Evolutionary conservation across 2,113 vertebrate genomes (phyloP), one percentile per base, ranked within the genome.

Genomic region (Callipepla squamata): DNA sequence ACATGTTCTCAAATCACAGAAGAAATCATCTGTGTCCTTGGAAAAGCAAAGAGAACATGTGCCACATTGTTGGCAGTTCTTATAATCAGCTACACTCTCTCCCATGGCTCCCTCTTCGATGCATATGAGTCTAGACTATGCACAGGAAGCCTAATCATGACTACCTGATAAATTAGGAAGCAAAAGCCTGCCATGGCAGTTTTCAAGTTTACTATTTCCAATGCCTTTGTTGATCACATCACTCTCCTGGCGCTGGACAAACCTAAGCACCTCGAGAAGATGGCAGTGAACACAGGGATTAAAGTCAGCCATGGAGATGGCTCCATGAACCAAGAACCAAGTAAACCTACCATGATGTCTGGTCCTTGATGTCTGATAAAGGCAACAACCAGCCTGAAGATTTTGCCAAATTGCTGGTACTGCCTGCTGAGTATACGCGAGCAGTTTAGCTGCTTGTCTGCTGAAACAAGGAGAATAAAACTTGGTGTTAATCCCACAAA

Each of bases 401-500:
- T 89, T 91, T 84, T 87, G 28, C 23, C 25, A 32, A 8, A 76
- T 74, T 20, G 28, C 44, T 13, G 28, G 16, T 15, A 21, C 14
- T 1, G 0, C n/a, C 38, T n/a, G 44, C 6, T 1, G 1, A 48
- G 11, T 50, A 4, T 20, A 13, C 20, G 11, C 50, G 26, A 83
- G 34, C 44, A 87, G 14, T 26, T 44, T 61, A 26, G n/a, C 23
- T 86, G 19, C 16, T 70, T 38, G 38, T 63, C 11, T 6, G 4
- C 22, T 79, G 51, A 92, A 78, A 72, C 7, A 62, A 21, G n/a
- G 57, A 61, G 15, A 80, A 4, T 13, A 16, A 9, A 66, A 14
- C 28, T 58, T 78, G 51, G 42, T 59, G 36, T 70, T 68, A 89
- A 89, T 45, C 15, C 30, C 68, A 2, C 20, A 57, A 63, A 63